Base-by-base conservation (phyloP, 2,888 invertebrate species). In the Pterobdella sp. region DNA sequence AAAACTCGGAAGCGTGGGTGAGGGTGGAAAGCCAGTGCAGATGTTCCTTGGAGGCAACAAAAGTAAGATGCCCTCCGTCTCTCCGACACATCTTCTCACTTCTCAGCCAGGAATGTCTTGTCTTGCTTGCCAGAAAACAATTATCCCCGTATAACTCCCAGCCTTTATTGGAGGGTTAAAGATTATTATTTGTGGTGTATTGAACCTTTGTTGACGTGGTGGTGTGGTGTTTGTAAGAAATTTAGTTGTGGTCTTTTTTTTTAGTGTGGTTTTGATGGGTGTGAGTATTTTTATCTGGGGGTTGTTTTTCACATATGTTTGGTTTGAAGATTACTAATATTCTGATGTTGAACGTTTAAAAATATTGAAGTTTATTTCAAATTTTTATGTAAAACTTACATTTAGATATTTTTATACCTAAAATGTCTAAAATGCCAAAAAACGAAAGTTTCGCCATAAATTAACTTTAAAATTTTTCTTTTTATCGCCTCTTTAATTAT, bases 71-170 rank as follows among this genome's bases (percentile, higher is more conserved):
- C 1, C 71, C 71, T 1, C 71, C 71, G 22, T 71, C 71, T 35
- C 71, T 56, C 29, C 60, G 10, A 36, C 71, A 71, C 29, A 63
- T 63, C n/a, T 71, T 56, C 56, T 63, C 63, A 10, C 52, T 37
- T 10, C 56, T 56, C 26, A 56, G n/a, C 71, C 71, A 71, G 1
- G 71, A 31, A 34, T 56, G 52, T 31, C 63, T 71, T 18, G 56
- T 34, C 26, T 63, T 71, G 60, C 71, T 71, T 1, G 63, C 52
- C 35, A 71, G 35, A 36, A 71, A 71, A 36, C 71, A 71, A 36
- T 71, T 60, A 36, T 71, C 71, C 34, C 63, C 71, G 36, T 63
- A 71, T 26, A 71, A 22, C n/a, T 49, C 35, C 71, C 71, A 71
- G 56, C 71, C 71, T 71, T 60, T 36, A 2, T 7, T 26, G n/a